Evolutionary conservation across 2,888 invertebrate genomes (phyloP).

Genomic region (Idaea aversata): DNA sequence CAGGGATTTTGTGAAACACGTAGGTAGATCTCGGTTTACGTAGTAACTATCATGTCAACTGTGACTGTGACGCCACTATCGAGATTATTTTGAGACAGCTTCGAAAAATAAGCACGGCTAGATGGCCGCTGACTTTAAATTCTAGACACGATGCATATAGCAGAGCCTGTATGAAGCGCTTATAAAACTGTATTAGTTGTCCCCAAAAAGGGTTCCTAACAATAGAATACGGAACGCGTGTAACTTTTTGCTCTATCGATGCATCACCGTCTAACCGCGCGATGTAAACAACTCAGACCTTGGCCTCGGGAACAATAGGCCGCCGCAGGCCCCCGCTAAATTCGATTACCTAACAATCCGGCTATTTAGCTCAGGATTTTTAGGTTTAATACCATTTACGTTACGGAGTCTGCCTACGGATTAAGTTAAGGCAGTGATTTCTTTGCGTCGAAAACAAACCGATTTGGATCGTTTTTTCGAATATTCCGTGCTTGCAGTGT

Average conservation of each 20-base stretch:
- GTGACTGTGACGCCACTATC: background rate
- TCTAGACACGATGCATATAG: background rate
- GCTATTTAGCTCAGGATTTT: conserved; percentile 70
- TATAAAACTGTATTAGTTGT: background rate
- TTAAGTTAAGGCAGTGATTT: conserved; percentile 8
- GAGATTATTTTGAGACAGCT: no score
- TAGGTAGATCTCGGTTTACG: background rate
- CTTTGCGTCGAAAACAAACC: background rate
- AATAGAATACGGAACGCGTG: conserved; percentile 20
- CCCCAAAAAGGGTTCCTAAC: background rate
- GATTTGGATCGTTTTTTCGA: background rate
- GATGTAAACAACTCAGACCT: conserved; percentile 74
- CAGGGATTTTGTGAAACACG: no score
- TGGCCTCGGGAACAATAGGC: conserved; percentile 73
- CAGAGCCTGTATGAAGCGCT: background rate
- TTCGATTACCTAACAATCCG: conserved; percentile 68
- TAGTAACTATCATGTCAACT: background rate
- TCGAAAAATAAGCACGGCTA: background rate
- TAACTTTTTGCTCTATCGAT: conserved; percentile 42
- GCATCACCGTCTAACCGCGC: conserved; percentile 50
- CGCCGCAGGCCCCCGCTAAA: conserved; percentile 64
- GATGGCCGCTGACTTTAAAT: background rate
- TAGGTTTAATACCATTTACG: conserved; percentile 38
- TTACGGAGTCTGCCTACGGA: background rate
- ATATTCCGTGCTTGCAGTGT: background rate